Evolutionary conservation across 2,888 invertebrate genomes (phyloP).

Genomic region (Diaperis boleti): DNA sequence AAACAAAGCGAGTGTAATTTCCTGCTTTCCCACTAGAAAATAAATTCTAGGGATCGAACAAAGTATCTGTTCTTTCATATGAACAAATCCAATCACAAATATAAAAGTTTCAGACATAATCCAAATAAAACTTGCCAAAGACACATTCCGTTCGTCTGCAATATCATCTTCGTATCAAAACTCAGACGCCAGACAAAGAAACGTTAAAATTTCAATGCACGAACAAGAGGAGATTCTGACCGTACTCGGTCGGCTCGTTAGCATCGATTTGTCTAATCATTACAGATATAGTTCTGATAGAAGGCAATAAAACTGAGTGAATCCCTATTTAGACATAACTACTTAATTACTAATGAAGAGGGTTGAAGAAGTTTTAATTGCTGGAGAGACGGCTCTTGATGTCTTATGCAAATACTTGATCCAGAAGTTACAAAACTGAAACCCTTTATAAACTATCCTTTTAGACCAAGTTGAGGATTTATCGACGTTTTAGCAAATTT

Average conservation of each 20-base stretch:
- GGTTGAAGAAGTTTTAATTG: slow-evolving; percentile 12
- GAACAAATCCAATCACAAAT: background rate
- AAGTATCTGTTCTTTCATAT: background rate
- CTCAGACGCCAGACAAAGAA: background rate
- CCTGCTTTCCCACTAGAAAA: too few relatives aligned
- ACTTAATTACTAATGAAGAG: slow-evolving; percentile 3
- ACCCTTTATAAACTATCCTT: too few relatives aligned
- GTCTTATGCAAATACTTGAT: background rate
- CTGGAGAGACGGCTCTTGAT: background rate
- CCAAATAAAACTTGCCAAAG: background rate
- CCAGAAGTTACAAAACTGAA: too few relatives aligned
- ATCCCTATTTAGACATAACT: background rate
- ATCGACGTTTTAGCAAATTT: too few relatives aligned
- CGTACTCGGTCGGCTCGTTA: slow-evolving; percentile 6
- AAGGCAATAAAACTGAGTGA: background rate
- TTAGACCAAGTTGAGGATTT: too few relatives aligned
- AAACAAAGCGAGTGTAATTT: too few relatives aligned
- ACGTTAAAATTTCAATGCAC: background rate
- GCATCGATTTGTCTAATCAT: slow-evolving; percentile 8
- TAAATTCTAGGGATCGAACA: too few relatives aligned
- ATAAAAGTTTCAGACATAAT: background rate
- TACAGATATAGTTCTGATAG: background rate
- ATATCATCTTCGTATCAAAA: background rate
- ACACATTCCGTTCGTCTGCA: background rate
- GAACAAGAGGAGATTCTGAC: slow-evolving; percentile 1